A percentile compares a stretch with the other conserved stretches of the same genome.
Conservation (phyloP, 2,113 vertebrate genomes). For the Xiphorhynchus elegans region DNA sequence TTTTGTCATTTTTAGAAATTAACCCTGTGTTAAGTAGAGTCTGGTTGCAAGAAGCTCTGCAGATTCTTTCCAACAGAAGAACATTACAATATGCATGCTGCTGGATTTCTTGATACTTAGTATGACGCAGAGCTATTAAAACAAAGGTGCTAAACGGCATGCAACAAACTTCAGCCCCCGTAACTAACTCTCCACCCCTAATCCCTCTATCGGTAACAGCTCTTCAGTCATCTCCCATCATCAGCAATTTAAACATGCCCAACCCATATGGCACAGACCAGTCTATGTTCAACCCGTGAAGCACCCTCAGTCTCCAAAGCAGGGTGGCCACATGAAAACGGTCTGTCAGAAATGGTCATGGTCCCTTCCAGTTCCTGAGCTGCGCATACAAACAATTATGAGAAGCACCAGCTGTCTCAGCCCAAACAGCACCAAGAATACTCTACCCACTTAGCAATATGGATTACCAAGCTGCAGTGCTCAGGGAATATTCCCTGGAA, state of each 20-base stretch:
- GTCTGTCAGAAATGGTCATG: background rate
- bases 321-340: background rate
- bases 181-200: background rate
- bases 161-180: background rate
- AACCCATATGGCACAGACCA: background rate
- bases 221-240: background rate
- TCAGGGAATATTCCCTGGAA: background rate
- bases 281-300: fast-evolving
- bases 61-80: background rate
- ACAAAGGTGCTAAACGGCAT: background rate
- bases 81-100: background rate
- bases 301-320: background rate
- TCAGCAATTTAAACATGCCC: fast-evolving
- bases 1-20: background rate
- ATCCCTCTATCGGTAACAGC: background rate
- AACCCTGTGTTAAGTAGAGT: background rate
- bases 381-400: background rate
- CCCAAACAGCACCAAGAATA: background rate
- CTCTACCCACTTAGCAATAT: fast-evolving
- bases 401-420: background rate
- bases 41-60: background rate
- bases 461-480: background rate
- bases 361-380: background rate
- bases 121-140: background rate
- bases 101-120: background rate